Evolutionary conservation across 2,113 vertebrate species (phyloP).

Genomic region (Mustela lutreola): DNA sequence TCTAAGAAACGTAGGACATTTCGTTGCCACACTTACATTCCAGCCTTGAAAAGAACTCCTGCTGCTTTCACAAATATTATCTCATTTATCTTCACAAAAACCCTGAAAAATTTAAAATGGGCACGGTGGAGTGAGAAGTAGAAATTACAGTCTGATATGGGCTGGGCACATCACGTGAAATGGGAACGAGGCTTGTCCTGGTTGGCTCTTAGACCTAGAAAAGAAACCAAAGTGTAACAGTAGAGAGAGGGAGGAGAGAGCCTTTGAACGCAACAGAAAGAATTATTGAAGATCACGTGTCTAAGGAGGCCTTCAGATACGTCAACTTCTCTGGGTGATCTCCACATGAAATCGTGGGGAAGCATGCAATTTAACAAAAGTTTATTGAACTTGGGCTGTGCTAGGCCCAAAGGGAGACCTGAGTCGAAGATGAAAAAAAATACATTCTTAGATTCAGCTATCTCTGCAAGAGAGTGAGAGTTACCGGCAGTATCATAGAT

Average conservation of each 20-base stretch:
- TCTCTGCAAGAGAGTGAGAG: neutral
- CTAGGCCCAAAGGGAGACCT: neutral
- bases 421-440: neutral
- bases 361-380: neutral
- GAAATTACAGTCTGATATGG: neutral
- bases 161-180: neutral
- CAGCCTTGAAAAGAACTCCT: conserved; percentile 59
- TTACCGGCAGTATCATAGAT: neutral
- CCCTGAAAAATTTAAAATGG: neutral
- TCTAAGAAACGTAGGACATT: neutral
- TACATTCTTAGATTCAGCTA: neutral
- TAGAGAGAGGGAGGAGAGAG: neutral
- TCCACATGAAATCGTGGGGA: neutral
- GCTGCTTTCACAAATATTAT: conserved; percentile 37
- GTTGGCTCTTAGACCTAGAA: neutral
- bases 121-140: neutral
- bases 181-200: neutral
- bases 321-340: neutral
- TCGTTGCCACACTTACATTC: neutral
- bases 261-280: neutral
- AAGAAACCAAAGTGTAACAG: neutral
- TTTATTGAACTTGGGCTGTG: neutral
- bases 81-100: conserved; percentile 66
- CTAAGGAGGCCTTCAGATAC: neutral
- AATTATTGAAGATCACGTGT: neutral